A percentile compares a stretch with the other conserved stretches of the same genome.
Evolutionary conservation across 2,797 vertebrate species (phyloP).

Genomic region (Anas capensis): DNA sequence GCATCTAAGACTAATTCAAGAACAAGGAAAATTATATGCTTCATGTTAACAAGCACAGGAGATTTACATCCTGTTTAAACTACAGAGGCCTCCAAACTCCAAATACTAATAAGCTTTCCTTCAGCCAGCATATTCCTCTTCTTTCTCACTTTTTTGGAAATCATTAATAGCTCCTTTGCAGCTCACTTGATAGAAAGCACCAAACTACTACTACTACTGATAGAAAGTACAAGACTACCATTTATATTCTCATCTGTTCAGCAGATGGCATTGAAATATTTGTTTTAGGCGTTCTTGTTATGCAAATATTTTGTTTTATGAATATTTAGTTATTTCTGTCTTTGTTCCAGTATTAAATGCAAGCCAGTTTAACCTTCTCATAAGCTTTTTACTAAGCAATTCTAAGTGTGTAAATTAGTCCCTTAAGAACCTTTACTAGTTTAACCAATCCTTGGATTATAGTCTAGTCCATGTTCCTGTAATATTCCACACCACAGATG

Average conservation of each 20-base stretch:
- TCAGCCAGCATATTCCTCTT: neutral
- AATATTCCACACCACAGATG: too few relatives aligned
- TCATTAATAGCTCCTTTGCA: neutral
- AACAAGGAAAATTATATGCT: neutral
- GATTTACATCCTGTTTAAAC: slow-evolving; percentile 31
- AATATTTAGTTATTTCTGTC: neutral
- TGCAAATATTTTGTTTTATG: neutral
- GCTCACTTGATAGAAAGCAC: neutral
- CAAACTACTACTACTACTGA: neutral
- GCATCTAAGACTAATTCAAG: neutral
- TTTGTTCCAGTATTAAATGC: neutral
- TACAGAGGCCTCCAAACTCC: slow-evolving; percentile 20
- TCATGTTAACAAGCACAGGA: neutral
- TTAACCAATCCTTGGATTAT: neutral
- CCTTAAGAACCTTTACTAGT: neutral
- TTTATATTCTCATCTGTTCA: neutral
- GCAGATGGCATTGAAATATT: neutral
- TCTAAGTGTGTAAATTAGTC: neutral
- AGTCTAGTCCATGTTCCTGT: too few relatives aligned
- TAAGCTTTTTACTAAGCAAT: neutral
- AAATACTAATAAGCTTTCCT: neutral
- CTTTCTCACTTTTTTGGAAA: neutral
- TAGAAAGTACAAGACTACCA: neutral
- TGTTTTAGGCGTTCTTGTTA: neutral
- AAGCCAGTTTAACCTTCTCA: neutral